Conservation (phyloP, 2,888 invertebrate species). For the Heliconius charithonia region DNA sequence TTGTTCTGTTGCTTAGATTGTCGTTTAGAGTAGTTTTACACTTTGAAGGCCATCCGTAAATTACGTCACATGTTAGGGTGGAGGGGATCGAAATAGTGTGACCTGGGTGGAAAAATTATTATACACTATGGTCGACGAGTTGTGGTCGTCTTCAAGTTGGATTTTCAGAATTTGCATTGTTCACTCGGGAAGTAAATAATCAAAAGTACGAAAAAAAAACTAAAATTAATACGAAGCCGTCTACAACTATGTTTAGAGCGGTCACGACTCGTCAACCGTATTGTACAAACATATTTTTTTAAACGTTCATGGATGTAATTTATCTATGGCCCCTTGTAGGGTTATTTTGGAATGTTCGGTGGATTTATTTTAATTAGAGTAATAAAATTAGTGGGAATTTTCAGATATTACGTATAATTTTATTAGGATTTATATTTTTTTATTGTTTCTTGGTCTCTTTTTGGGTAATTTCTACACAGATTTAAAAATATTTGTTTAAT, state of each 20-base stretch:
- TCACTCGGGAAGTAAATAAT: not conserved
- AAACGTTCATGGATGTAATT: not conserved
- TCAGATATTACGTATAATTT: not conserved
- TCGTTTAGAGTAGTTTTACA: constrained; percentile 35
- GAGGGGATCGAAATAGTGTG: no score
- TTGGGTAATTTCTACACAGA: not conserved
- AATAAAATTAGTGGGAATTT: not conserved
- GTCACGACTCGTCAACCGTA: not conserved
- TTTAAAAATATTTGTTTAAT: not conserved
- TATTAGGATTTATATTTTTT: no score
- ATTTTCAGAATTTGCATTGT: not conserved
- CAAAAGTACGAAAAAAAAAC: not conserved
- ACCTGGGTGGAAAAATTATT: no score
- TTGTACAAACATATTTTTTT: not conserved
- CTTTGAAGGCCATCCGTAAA: constrained; percentile 8
- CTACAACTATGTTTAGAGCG: not conserved
- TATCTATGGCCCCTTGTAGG: not conserved
- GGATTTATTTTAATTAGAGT: not conserved
- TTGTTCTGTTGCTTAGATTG: constrained; percentile 33
- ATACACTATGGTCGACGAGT: not conserved
- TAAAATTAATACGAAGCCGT: not conserved
- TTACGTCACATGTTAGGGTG: not conserved
- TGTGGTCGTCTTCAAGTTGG: not conserved
- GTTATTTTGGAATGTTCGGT: not conserved
- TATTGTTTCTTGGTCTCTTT: not conserved